These are phyloP conservation scores for Drosophila crucigera DNA, from an alignment of 2,888 invertebrate species.

Conservation along the genomic window DNA sequence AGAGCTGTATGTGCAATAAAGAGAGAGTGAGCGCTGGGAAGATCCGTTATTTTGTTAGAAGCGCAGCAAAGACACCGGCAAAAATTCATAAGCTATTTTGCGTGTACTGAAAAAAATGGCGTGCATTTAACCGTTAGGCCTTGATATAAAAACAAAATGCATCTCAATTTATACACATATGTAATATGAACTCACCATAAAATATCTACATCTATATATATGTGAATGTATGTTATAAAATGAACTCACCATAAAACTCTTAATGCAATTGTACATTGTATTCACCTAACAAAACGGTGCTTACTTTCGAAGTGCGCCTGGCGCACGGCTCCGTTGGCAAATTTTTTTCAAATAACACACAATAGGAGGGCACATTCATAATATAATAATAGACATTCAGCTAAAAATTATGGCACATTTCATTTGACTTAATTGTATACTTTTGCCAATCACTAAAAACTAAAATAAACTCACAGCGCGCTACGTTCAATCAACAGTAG, in stretches of 20 bases:
- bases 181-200: constrained; percentile 17
- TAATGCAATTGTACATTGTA: constrained; percentile 1
- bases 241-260: constrained; percentile 3
- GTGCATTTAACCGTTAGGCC: constrained; percentile 5
- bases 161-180: not conserved
- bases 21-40: constrained; percentile 17
- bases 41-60: constrained; percentile 55
- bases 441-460: constrained; percentile 54
- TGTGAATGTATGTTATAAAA: not conserved
- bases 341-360: constrained; percentile 48
- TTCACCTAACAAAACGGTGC: constrained; percentile 63
- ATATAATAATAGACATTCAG: constrained; percentile 62
- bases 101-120: constrained; percentile 33
- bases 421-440: constrained; percentile 21
- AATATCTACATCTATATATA: not conserved
- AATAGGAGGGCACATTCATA: constrained; percentile 55
- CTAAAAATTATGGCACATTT: constrained; percentile 48
- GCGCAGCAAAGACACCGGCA: constrained; percentile 25
- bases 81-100: constrained; percentile 23
- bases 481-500: constrained; percentile 26
- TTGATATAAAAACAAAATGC: constrained; percentile 3
- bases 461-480: constrained; percentile 42
- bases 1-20: constrained; percentile 41
- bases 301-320: constrained; percentile 57
- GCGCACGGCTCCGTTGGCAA: constrained; percentile 71